phyloP scores from a whole-genome alignment of 2,888 invertebrate genomes.

The Limnephilus rhombicus region DNA sequence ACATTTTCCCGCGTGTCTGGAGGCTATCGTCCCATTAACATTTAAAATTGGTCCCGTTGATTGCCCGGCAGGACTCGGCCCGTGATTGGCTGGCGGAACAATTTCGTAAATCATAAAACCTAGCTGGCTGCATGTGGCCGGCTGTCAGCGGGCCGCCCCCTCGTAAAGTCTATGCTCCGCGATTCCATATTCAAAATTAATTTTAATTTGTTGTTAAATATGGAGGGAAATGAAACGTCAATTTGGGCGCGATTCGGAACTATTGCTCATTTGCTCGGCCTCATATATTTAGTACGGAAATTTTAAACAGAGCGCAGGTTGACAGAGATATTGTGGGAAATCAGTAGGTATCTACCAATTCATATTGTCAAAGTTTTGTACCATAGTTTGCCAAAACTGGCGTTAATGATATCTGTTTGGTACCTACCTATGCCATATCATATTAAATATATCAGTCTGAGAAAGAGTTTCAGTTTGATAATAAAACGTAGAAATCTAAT shows the following conservation, averaged over 20 bases:
- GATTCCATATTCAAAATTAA: slow-evolving; percentile 64
- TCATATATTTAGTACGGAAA: neutral
- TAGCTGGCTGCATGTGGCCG: slow-evolving; percentile 54
- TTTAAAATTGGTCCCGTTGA: slow-evolving; percentile 63
- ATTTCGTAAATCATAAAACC: slow-evolving; percentile 65
- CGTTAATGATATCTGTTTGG: neutral
- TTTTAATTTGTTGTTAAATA: slow-evolving; percentile 62
- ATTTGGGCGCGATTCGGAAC: slow-evolving; percentile 30
- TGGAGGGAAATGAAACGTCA: slow-evolving; percentile 62
- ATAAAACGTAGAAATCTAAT: neutral
- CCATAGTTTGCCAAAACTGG: neutral
- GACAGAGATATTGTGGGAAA: neutral
- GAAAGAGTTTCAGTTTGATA: neutral
- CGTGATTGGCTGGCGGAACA: slow-evolving; percentile 59
- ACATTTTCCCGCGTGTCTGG: slow-evolving; percentile 61
- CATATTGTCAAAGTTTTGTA: neutral
- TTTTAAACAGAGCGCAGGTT: neutral
- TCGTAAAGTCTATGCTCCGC: slow-evolving; percentile 61
- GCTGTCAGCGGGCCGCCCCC: slow-evolving; percentile 66
- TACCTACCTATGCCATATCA: neutral
- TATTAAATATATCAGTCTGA: neutral
- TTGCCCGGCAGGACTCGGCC: slow-evolving; percentile 56
- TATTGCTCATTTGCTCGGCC: neutral
- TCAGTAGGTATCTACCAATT: neutral
- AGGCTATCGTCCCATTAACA: slow-evolving; percentile 66